Percentiles rank a stretch among this genome's conserved stretches.
phyloP scores from a whole-genome alignment of 2,797 vertebrate species.

The Myiothlypis coronata region DNA sequence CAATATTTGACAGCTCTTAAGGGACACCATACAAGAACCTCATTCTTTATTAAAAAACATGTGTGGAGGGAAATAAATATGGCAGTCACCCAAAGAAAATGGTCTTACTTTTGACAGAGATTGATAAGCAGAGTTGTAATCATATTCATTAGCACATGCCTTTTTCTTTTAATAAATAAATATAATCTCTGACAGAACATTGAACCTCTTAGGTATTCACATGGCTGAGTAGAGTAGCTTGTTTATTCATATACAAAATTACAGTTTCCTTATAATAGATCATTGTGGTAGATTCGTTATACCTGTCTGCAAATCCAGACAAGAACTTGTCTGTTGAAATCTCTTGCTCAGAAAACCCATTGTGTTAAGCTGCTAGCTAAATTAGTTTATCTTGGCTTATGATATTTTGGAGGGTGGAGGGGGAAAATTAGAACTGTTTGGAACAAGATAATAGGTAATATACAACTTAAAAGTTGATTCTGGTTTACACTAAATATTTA shows the following conservation, averaged over 20 bases:
- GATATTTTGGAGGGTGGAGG: background rate
- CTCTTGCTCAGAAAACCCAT: constrained; percentile 5
- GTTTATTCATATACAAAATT: constrained; percentile 15
- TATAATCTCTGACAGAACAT: background rate
- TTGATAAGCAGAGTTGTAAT: constrained; percentile 37
- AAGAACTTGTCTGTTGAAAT: constrained; percentile 17
- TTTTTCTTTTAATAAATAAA: constrained; percentile 25
- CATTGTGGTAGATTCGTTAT: background rate
- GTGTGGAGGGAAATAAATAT: constrained; percentile 9
- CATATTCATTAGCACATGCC: background rate
- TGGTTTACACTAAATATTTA: background rate
- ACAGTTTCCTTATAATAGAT: constrained; percentile 17
- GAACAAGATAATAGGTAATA: constrained; percentile 2
- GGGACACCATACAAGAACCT: constrained; percentile 22
- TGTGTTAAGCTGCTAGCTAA: background rate
- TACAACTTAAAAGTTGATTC: background rate
- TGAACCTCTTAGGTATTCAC: background rate
- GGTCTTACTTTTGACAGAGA: constrained; percentile 8
- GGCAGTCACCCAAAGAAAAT: constrained; percentile 43
- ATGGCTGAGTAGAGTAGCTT: background rate
- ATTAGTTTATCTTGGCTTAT: constrained; percentile 6
- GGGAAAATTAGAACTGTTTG: background rate
- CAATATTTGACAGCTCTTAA: constrained; percentile 30
- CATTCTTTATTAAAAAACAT: constrained; percentile 39
- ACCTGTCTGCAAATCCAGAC: constrained; percentile 6